Base-by-base conservation (phyloP, 2,113 vertebrate genomes). In the Lonchura striata region DNA sequence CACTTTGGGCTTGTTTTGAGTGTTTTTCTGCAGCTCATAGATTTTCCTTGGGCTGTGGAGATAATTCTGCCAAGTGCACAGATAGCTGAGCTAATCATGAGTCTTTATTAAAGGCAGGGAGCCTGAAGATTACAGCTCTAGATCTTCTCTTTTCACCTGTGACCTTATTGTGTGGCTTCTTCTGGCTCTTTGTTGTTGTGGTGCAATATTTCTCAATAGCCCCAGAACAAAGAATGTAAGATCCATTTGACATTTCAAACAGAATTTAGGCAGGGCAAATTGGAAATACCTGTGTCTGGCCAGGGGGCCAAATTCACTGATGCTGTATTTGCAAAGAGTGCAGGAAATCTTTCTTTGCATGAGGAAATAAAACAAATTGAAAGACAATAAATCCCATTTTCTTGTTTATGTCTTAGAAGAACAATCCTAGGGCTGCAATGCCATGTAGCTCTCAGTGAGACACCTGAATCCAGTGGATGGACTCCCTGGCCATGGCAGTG, bases 351-450 rank as follows among this genome's bases (percentile, higher is more conserved):
- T 72, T n/a, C 20, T 49, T 80, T 39, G 6, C 0, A 1, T 13
- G 24, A 25, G 4, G 1, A 4, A 24, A 71, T 21, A 25, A 21
- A 63, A 22, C 2, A 63, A 60, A 25, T 41, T 13, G 3, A 10
- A 5, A 7, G 31, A 10, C n/a, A 8, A n/a, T 15, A n/a, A 46
- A 6, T 10, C 4, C 2, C 37, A 4, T 25, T 54, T 6, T 42
- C 27, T 66, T 11, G 17, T 87, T 79, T 64, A 14, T 19, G 1
- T 50, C 13, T 70, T 13, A 23, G 24, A 8, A 79, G 47, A 76
- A 56, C 6, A 64, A 35, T 52, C 9, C 31, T 28, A 10, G 15
- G 49, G 22, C 10, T 47, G 15, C 9, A 78, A 21, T 42, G 69
- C 12, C 33, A 4, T 1, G 0, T 12, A 71, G n/a, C 10, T 60